A percentile compares a stretch with the other conserved stretches of the same genome.
Evolutionary conservation across 2,113 vertebrate species (phyloP).

Genomic region (Eolophus roseicapilla): DNA sequence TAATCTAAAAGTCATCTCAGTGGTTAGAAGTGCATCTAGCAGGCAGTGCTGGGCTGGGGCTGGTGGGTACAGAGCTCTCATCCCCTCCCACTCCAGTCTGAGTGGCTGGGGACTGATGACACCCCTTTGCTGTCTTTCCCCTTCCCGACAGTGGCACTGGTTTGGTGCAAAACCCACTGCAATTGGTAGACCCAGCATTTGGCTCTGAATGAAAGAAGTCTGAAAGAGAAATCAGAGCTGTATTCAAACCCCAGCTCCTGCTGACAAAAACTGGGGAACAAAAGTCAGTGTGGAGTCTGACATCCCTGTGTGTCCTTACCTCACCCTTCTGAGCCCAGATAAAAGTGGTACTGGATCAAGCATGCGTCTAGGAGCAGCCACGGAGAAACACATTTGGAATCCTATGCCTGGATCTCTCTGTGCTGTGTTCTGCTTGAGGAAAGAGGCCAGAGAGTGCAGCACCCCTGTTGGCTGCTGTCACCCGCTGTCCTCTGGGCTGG

Average conservation of each 20-base stretch:
- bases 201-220: background rate
- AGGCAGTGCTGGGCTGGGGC: background rate
- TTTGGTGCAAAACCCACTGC: background rate
- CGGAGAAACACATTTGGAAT: background rate
- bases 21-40: background rate
- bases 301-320: background rate
- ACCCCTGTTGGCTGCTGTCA: background rate
- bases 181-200: rapidly evolving
- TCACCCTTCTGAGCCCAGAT: background rate
- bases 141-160: rapidly evolving
- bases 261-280: background rate
- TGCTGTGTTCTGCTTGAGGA: background rate
- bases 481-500: background rate
- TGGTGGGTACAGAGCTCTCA: background rate
- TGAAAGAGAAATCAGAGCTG: conserved; percentile 39
- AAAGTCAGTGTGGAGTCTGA: background rate
- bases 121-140: background rate
- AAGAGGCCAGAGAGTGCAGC: background rate
- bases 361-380: background rate
- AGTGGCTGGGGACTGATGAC: background rate
- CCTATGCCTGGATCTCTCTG: rapidly evolving
- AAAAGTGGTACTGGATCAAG: background rate
- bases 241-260: background rate
- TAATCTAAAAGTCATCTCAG: background rate
- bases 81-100: background rate